Base-by-base conservation (phyloP, 2,888 invertebrate genomes). In the Drosophila formosana region DNA sequence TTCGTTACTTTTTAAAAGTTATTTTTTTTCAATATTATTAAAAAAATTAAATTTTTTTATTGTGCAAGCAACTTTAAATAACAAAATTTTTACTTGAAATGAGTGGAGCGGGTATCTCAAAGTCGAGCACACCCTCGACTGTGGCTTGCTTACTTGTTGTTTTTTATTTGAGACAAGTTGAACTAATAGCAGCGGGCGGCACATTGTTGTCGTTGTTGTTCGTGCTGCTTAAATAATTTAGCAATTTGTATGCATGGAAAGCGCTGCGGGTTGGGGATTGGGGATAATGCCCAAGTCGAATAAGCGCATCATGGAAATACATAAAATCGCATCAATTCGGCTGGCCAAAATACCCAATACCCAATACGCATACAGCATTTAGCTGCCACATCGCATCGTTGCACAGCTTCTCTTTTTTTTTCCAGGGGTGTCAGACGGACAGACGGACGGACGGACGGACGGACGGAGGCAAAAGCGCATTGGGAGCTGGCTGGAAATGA, bases 161-260 rank as follows among this genome's bases (percentile, higher is more conserved):
- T 34, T 9, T 75, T 75, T 18, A 18, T 72, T 73, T 72, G 75
- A 68, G 56, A 57, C 76, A 76, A 77, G 69, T 56, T 60, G 70
- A 75, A 60, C 75, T 77, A 77, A 76, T 77, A 77, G 77, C 75
- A 73, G 77, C 69, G 69, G 74, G 78, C 55, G 66, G 70, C 41
- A 18, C 18, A 18, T 18, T 18, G 18, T 8, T 64, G 50, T 49
- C 53, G 47, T 13, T 47, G 43, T 8, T 64, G 47, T 32, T 39
- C 34, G 47, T 70, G 71, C 57, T 75, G 85, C 84, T 85, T 85
- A 85, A 85, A 85, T 85, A 85, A 85, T 85, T 85, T 88, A 88
- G 84, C 88, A 85, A 85, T 85, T 85, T 85, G 84, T 88, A 85
- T 85, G 88, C 84, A 85, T 88, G 84, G 74, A 79, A 88, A 85